Evolutionary conservation across 2,797 vertebrate genomes (phyloP).

Genomic region (Fratercula arctica): DNA sequence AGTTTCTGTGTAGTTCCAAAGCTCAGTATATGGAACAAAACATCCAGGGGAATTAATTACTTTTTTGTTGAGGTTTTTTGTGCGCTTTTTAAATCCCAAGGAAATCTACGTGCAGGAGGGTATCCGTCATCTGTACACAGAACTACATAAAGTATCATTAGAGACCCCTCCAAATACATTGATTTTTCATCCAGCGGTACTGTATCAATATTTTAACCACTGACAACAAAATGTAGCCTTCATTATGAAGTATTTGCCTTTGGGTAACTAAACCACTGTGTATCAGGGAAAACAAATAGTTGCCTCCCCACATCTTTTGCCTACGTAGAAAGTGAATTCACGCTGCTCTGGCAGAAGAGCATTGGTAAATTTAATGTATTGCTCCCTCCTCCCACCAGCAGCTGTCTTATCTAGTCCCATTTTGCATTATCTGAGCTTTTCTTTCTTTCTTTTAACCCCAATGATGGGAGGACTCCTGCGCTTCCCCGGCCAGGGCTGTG

Average conservation of each 20-base stretch:
- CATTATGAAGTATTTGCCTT: conserved; percentile 41
- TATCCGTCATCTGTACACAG: conserved; percentile 31
- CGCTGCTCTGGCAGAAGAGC: neutral
- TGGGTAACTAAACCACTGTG: neutral
- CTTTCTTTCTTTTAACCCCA: neutral
- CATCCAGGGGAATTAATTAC: conserved; percentile 63
- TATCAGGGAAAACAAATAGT: conserved; percentile 9
- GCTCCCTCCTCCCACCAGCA: neutral
- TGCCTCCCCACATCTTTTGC: neutral
- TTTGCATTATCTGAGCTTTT: neutral
- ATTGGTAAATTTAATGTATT: neutral
- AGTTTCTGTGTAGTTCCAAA: conserved; percentile 54
- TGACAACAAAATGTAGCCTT: neutral
- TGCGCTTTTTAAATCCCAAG: conserved; percentile 36
- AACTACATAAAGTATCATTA: conserved; percentile 45
- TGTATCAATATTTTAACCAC: conserved; percentile 48
- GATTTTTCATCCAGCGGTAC: neutral
- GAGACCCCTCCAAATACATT: conserved; percentile 18
- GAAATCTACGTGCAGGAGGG: conserved; percentile 1
- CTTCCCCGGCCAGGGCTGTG: neutral
- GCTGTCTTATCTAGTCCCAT: neutral
- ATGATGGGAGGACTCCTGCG: neutral
- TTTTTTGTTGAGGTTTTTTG: conserved; percentile 25
- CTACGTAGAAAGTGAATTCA: neutral
- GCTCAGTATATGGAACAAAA: conserved; percentile 43